Evolutionary conservation across 2,113 vertebrate genomes (phyloP).

Genomic region (Labrus mixtus): DNA sequence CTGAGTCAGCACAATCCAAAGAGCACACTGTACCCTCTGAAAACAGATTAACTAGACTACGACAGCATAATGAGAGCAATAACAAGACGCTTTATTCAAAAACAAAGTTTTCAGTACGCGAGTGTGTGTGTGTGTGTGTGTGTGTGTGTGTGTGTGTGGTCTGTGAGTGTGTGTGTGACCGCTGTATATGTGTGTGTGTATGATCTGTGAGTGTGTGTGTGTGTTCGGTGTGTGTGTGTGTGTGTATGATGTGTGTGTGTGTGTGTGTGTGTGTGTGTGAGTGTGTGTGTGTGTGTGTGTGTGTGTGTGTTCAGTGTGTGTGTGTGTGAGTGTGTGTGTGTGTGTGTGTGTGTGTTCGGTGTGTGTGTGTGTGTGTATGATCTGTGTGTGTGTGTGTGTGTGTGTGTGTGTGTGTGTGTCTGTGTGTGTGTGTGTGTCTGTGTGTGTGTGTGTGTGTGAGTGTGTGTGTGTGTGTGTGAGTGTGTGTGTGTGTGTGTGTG

Average conservation of each 20-base stretch:
- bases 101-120: conserved; percentile 42
- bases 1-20: conserved; percentile 58
- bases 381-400: too few species aligned
- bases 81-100: conserved; percentile 57
- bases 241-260: conserved; percentile 3
- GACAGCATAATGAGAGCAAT: conserved; percentile 55
- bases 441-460: conserved; percentile 33
- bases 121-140: not conserved
- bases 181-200: conserved; percentile 26
- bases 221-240: conserved; percentile 38
- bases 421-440: conserved; percentile 34
- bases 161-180: conserved; percentile 39
- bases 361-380: too few species aligned
- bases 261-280: conserved; percentile 34
- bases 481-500: too few species aligned
- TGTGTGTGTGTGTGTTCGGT: conserved; percentile 31
- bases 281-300: conserved; percentile 40
- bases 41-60: conserved; percentile 61
- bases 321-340: conserved; percentile 36
- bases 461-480: conserved; percentile 40
- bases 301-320: conserved; percentile 36
- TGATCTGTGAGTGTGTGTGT: conserved; percentile 32
- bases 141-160: conserved; percentile 39
- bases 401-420: conserved; percentile 29
- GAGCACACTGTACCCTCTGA: conserved; percentile 44